Evolutionary conservation across 2,888 invertebrate genomes (phyloP).

Genomic region (Crioceris asparagi): DNA sequence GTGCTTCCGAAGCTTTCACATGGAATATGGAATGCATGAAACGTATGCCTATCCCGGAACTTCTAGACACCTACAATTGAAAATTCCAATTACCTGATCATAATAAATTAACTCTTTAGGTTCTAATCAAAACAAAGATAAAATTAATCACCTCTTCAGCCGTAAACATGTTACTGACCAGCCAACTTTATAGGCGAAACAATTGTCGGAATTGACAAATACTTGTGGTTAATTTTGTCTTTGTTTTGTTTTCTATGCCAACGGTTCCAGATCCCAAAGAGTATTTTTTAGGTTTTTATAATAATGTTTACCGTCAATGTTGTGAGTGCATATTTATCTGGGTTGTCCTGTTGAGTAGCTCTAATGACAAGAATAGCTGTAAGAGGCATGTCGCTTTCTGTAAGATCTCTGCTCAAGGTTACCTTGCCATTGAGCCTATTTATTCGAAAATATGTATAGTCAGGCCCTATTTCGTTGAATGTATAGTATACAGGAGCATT

Average conservation of each 20-base stretch:
- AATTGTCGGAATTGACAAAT: too few species aligned
- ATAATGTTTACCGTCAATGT: constrained; percentile 54
- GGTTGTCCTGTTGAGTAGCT: constrained; percentile 65
- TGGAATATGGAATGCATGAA: constrained; percentile 64
- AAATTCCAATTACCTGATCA: too few species aligned
- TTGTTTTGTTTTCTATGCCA: too few species aligned
- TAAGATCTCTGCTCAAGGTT: constrained; percentile 45
- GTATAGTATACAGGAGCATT: constrained; percentile 62
- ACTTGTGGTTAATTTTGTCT: too few species aligned
- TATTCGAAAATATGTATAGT: constrained; percentile 52
- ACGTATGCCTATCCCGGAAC: constrained; percentile 36
- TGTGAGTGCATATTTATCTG: constrained; percentile 73
- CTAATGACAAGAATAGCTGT: constrained; percentile 73
- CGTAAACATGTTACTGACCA: too few species aligned
- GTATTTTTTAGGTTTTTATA: background rate
- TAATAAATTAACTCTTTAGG: too few species aligned
- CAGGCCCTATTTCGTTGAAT: constrained; percentile 51
- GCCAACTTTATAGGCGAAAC: too few species aligned
- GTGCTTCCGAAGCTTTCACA: constrained; percentile 64
- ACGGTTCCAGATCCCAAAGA: too few species aligned
- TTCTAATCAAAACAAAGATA: too few species aligned
- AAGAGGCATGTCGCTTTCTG: constrained; percentile 50
- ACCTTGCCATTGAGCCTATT: constrained; percentile 55
- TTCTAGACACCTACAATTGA: constrained; percentile 37
- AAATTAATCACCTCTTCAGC: too few species aligned